Conservation (phyloP, 2,797 vertebrate species). For the Oreortyx pictus region DNA sequence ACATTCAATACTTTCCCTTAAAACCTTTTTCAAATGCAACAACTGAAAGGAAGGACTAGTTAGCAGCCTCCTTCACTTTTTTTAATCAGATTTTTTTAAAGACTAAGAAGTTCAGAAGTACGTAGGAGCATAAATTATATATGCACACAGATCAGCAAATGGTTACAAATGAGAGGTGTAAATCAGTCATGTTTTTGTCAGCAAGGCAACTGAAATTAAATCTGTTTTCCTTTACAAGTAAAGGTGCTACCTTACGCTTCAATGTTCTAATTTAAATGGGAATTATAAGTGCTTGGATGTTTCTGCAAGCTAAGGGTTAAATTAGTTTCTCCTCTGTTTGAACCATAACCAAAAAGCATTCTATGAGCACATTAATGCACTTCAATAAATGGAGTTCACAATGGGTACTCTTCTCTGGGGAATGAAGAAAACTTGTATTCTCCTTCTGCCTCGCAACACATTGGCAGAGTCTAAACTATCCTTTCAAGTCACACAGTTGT, state of each 20-base stretch:
- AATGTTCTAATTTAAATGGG: neutral
- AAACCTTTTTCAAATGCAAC: neutral
- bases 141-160: neutral
- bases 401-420: neutral
- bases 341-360: conserved; percentile 36
- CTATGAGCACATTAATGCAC: conserved; percentile 28
- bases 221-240: neutral
- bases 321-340: neutral
- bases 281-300: neutral
- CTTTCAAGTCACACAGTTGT: neutral
- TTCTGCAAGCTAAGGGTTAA: conserved; percentile 19
- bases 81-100: neutral
- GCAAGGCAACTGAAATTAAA: neutral
- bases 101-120: neutral
- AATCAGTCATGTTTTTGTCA: neutral
- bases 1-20: neutral
- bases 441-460: conserved; percentile 17
- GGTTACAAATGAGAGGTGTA: neutral
- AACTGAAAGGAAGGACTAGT: neutral
- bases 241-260: neutral
- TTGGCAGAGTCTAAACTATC: neutral
- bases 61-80: neutral
- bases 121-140: neutral
- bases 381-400: conserved; percentile 30
- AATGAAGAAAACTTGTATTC: conserved; percentile 20